Evolutionary conservation across 2,797 vertebrate species (phyloP), one percentile per base, ranked within the genome.

Genomic region (Microhierax caerulescens): DNA sequence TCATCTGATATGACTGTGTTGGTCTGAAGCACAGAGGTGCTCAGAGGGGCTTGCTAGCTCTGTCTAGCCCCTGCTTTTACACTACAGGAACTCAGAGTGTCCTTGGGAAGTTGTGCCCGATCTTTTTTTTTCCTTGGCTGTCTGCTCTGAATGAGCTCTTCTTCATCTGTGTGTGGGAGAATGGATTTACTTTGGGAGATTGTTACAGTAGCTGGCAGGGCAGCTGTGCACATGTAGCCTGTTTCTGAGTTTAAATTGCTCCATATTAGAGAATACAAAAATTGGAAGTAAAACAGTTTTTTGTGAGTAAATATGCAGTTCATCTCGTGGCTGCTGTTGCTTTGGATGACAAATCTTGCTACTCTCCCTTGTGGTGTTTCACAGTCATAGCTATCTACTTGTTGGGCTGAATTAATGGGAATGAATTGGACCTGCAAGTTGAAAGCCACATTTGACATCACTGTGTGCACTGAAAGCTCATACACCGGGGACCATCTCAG

Each of bases 311-410:
- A 56, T 37, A 17, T 4, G 2, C 7, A 21, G 34, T 34, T 32
- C 34, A 19, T 91, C 64, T n/a, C 60, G 60, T 48, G 73, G 37
- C 25, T 74, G 73, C 39, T 67, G 0, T 21, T 88, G 72, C 63
- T 79, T 7, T 43, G 65, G 27, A 51, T 90, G 60, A 70, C 25
- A 59, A 30, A 73, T 60, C 91, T 93, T 79, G 63, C 60, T 72
- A 4, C 74, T 79, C 61, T 95, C 77, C 86, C 63, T 75, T 57
- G 63, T 68, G 56, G 63, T 47, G 30, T 78, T 70, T 79, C 47
- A 53, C 45, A 72, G 86, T 60, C 47, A 67, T 43, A 65, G 67
- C 51, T 94, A 30, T 72, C 24, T 79, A 9, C 54, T 56, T 45
- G 18, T 27, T 67, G 56, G 36, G 15, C 68, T 75, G 77, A 30